A percentile compares a stretch with the other conserved stretches of the same genome.
These are phyloP conservation scores for Moxostoma hubbsi DNA, from an alignment of 2,797 vertebrate species.

Conservation along the genomic window DNA sequence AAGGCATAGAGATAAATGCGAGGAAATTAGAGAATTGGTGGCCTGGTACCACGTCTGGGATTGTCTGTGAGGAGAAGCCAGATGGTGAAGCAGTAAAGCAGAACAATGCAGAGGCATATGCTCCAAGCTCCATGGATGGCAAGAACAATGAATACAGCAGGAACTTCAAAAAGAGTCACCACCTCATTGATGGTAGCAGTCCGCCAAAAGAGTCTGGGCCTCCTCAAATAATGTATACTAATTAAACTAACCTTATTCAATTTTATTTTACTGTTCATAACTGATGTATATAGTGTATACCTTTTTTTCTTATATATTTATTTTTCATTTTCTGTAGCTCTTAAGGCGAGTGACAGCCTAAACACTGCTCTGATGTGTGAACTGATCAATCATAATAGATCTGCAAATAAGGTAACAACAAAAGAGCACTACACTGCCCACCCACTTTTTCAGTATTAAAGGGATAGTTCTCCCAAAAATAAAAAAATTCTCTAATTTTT, in stretches of 20 bases:
- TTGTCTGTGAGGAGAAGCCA: constrained; percentile 43
- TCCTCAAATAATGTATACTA: background rate
- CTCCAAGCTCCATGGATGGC: constrained; percentile 22
- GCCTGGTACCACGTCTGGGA: constrained; percentile 35
- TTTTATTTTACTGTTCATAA: no score
- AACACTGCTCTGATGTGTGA: no score
- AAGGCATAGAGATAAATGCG: constrained; percentile 5
- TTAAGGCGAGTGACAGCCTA: no score
- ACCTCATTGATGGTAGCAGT: background rate
- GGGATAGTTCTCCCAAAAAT: no score
- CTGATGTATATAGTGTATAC: no score
- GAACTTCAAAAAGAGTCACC: constrained; percentile 29
- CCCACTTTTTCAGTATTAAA: no score
- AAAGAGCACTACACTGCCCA: no score
- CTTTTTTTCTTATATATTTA: no score
- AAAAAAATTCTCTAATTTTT: no score
- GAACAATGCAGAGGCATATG: constrained; percentile 24
- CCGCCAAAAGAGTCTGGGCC: background rate
- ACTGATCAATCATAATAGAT: no score
- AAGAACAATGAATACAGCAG: background rate
- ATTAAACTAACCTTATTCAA: background rate
- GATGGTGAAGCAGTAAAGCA: constrained; percentile 43
- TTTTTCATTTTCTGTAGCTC: no score
- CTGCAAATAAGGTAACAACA: no score
- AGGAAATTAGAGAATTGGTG: constrained; percentile 29